A percentile compares a stretch with the other conserved stretches of the same genome.
Evolutionary conservation across 2,113 vertebrate species (phyloP).

Genomic region (Brachirus orientalis): DNA sequence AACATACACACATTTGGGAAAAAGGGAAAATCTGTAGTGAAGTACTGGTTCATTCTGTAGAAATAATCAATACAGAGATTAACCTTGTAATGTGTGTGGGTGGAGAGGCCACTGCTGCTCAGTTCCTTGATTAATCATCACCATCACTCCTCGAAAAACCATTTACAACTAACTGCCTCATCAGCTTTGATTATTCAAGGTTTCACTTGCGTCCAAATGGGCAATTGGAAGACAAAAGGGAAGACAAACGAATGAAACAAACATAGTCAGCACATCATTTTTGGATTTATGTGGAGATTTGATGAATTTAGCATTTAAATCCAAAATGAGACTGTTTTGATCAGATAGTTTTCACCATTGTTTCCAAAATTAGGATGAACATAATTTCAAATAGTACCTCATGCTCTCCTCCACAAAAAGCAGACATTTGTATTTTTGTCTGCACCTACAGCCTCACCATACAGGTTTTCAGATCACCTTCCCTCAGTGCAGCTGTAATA

Average conservation of each 20-base stretch:
- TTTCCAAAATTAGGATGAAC: too few species aligned
- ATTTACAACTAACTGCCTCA: conserved; percentile 64
- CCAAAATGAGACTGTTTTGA: too few species aligned
- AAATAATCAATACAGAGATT: conserved; percentile 74
- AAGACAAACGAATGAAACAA: too few species aligned
- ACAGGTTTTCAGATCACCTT: too few species aligned
- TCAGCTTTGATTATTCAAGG: conserved; percentile 73
- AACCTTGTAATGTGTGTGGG: conserved; percentile 60
- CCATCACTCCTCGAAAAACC: conserved; percentile 41
- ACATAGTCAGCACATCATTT: too few species aligned
- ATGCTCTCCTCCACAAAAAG: background rate
- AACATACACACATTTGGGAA: conserved; percentile 1
- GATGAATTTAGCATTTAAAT: too few species aligned
- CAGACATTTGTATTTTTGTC: background rate
- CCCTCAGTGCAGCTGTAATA: too few species aligned
- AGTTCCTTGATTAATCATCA: conserved; percentile 69
- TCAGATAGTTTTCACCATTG: too few species aligned
- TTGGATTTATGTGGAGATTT: too few species aligned
- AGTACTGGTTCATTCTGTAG: conserved; percentile 47
- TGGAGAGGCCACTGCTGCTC: conserved; percentile 53
- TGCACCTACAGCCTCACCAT: too few species aligned
- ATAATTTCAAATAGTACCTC: too few species aligned
- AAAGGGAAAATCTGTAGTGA: conserved; percentile 47
- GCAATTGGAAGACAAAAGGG: conserved; percentile 25
- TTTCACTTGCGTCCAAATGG: conserved; percentile 37